Conservation (phyloP, 2,888 invertebrate species). For the Tortrix viridana region DNA sequence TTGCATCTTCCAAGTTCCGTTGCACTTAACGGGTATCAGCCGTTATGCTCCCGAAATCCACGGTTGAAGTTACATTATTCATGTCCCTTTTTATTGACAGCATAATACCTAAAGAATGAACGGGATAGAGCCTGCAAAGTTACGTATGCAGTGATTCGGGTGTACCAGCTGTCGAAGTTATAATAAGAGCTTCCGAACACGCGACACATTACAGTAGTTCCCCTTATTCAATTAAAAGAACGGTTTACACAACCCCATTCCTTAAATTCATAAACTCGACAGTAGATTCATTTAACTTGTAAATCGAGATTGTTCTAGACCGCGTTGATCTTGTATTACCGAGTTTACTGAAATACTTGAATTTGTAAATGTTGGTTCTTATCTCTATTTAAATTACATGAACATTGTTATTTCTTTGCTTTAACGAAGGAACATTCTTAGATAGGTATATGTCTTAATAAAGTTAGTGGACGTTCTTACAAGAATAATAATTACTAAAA, state of each 20-base stretch:
- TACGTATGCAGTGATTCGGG: no score
- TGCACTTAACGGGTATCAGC: conserved; percentile 6
- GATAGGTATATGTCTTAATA: no score
- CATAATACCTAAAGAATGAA: no score
- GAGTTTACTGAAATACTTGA: conserved; percentile 14
- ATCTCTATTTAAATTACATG: conserved; percentile 16
- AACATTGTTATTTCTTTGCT: conserved; percentile 7
- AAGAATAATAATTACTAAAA: no score
- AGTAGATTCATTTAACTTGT: conserved; percentile 18
- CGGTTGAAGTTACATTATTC: no score
- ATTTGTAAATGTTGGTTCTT: conserved; percentile 16
- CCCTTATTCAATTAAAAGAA: neutral
- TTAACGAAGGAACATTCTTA: neutral
- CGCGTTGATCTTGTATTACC: conserved; percentile 20
- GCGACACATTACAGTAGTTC: neutral
- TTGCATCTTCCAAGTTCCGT: conserved; percentile 16
- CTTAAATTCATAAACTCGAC: conserved; percentile 9
- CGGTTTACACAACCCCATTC: neutral
- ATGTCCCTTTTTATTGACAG: no score
- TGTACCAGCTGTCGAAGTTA: conserved; percentile 3
- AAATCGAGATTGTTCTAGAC: conserved; percentile 18
- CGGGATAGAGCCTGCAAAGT: no score
- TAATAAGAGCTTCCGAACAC: neutral
- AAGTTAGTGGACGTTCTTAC: no score
- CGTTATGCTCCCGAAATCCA: no score